Base-by-base conservation (phyloP, 1,140 invertebrate species). In the Pinna nobilis region DNA sequence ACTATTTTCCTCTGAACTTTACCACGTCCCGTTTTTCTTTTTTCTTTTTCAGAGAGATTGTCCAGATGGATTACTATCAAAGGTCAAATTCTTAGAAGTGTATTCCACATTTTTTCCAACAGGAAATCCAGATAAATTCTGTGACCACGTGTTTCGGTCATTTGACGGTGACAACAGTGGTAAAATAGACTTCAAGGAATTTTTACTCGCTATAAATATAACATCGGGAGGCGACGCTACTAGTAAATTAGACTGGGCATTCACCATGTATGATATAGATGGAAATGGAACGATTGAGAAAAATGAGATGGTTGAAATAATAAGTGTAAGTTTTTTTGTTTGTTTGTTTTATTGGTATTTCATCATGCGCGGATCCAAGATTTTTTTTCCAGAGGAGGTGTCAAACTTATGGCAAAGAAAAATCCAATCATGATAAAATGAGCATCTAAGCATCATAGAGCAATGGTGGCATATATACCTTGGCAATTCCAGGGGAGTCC, bases 221-320 rank as follows among this genome's bases (percentile, higher is more conserved):
- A 99, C 97, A 57, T 87, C 86, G 69, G 97, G 96, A 78, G 97
- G 97, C 59, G 98, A 97, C 78, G 96, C 97, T 18, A 96, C 99
- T 88, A 97, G 99, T 89, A 99, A 99, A 90, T 92, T 99, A 50
- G 98, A 99, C 91, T 99, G 98, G 98, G 98, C 98, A 50, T 99
- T 99, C 91, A 93, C 95, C 66, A 91, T 92, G 90, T 99, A 99
- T 89, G 98, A 99, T 88, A 98, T 99, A n/a, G 97, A 99, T 89
- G 97, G 96, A 28, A 99, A 99, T 89, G 98, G 98, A 71, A 96
- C 98, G 72, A 99, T 99, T 88, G 97, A 99, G 89, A 96, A 98
- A 85, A 95, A 97, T 55, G 92, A 93, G 83, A 93, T 93, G 92
- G 90, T 90, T 53, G 91, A 92, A 85, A 93, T 93, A 66, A 92